These are phyloP conservation scores for Nymphalis polychloros DNA, from an alignment of 2,888 invertebrate genomes.

Conservation along the genomic window DNA sequence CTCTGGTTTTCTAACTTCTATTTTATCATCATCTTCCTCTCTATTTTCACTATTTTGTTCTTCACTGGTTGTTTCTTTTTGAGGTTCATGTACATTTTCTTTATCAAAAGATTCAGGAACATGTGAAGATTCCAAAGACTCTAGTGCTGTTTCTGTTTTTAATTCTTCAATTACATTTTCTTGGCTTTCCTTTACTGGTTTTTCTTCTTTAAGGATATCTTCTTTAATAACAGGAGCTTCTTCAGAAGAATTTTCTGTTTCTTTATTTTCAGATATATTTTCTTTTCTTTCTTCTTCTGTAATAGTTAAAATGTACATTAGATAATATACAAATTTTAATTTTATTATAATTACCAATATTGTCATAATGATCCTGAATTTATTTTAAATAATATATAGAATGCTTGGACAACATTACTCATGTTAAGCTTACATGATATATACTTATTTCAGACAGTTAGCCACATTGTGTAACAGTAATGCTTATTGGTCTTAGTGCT, in stretches of 20 bases:
- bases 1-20: conserved; percentile 67
- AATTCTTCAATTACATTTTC: conserved; percentile 12
- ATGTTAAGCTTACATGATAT: too few relatives aligned
- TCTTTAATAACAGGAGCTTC: neutral
- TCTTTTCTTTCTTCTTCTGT: conserved; percentile 14
- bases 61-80: conserved; percentile 41
- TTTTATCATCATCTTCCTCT: conserved; percentile 48
- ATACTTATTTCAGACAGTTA: too few relatives aligned
- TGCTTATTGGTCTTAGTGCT: too few relatives aligned
- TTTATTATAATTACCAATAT: too few relatives aligned
- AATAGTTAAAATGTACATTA: neutral
- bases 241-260: conserved; percentile 13
- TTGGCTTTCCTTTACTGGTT: neutral
- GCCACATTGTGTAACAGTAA: too few relatives aligned
- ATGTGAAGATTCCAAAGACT: too few relatives aligned
- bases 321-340: too few relatives aligned
- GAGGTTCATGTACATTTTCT: conserved; percentile 44
- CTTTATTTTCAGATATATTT: conserved; percentile 3
- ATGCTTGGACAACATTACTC: too few relatives aligned
- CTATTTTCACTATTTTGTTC: conserved; percentile 30
- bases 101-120: conserved; percentile 34
- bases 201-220: neutral
- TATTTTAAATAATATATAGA: too few relatives aligned
- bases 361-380: too few relatives aligned
- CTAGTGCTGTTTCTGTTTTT: conserved; percentile 8